Evolutionary conservation across 2,888 invertebrate species (phyloP).

Genomic region (Chymomyza caudatula): DNA sequence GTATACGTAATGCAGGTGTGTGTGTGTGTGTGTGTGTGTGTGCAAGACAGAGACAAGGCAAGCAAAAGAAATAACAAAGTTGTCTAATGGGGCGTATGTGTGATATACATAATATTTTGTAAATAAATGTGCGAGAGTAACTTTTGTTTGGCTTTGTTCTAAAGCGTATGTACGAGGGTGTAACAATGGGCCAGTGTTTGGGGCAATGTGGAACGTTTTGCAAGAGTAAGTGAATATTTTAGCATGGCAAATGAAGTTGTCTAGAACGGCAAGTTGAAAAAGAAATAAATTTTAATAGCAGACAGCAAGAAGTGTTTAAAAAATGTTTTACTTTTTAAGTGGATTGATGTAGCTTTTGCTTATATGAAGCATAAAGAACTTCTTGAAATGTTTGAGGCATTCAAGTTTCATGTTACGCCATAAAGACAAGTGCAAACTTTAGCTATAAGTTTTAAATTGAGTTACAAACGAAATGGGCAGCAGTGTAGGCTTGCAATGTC

Average conservation of each 20-base stretch:
- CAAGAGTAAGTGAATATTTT: not conserved
- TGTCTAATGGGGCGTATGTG: constrained; percentile 65
- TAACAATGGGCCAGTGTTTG: not conserved
- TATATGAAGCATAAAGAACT: not conserved
- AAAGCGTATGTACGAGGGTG: not conserved
- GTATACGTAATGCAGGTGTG: too few species aligned
- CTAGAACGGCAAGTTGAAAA: not conserved
- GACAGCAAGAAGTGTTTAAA: not conserved
- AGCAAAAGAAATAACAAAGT: constrained; percentile 5
- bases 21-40: constrained; percentile 12
- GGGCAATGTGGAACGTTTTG: constrained; percentile 7
- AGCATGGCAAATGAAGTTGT: not conserved
- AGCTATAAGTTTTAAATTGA: not conserved
- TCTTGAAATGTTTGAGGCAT: not conserved
- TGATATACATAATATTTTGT: constrained; percentile 56
- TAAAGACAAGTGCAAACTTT: not conserved
- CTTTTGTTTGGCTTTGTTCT: not conserved
- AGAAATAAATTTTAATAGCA: not conserved
- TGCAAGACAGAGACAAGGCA: not conserved
- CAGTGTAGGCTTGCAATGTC: too few species aligned
- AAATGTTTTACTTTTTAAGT: not conserved
- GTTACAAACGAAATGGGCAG: too few species aligned
- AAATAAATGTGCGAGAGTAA: constrained; percentile 50
- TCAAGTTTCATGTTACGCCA: not conserved
- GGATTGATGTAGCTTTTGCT: not conserved